These are phyloP conservation scores for Ashinkailepas kermadecensis DNA, from an alignment of 2,888 invertebrate genomes.

Conservation along the genomic window DNA sequence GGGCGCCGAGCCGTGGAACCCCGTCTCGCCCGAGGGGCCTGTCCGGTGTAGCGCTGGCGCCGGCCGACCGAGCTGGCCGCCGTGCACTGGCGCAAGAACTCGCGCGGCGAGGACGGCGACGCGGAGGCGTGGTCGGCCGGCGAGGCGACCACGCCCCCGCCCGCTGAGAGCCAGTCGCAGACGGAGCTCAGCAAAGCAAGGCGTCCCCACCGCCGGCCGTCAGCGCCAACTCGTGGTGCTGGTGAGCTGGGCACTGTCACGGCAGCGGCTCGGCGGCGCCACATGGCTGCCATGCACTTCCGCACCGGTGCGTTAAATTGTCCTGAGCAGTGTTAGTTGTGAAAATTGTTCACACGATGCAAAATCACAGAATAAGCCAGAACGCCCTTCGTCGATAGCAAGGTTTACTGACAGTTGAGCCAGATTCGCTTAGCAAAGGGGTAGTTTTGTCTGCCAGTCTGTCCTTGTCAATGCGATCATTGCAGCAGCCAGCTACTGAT, in stretches of 20 bases:
- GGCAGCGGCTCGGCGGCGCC: no score
- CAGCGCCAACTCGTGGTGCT: constrained; percentile 17
- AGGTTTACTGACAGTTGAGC: no score
- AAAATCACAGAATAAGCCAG: no score
- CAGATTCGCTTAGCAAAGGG: no score
- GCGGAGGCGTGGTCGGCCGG: neutral
- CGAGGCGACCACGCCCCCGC: neutral
- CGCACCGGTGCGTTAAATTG: no score
- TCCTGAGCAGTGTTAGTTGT: no score
- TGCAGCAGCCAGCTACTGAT: no score
- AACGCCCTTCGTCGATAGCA: no score
- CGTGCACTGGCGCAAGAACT: neutral
- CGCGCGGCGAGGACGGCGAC: constrained; percentile 20
- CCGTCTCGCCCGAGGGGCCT: constrained; percentile 1
- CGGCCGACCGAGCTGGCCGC: constrained; percentile 12
- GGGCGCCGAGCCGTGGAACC: neutral
- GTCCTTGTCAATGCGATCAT: no score
- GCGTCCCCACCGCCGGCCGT: neutral
- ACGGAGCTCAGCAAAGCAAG: neutral
- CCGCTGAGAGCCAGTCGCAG: constrained; percentile 1
- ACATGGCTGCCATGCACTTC: no score
- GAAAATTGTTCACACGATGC: no score
- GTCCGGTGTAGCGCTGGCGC: neutral
- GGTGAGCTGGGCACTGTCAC: neutral
- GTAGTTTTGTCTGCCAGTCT: no score